These are phyloP conservation scores for Autographa gamma DNA, from an alignment of 2,888 invertebrate species.

Conservation along the genomic window DNA sequence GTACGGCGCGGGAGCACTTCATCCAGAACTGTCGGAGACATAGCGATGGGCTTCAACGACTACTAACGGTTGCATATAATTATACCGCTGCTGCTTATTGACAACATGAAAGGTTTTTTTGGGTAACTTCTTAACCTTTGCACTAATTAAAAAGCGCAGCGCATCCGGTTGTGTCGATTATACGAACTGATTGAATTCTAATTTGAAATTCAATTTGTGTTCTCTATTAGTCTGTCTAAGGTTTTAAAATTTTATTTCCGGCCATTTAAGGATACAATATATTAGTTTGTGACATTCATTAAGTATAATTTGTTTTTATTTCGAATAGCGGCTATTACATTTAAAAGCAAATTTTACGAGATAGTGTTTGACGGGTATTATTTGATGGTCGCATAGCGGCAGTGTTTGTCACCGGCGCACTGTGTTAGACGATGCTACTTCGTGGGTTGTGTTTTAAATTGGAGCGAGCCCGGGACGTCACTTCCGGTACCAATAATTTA, in stretches of 20 bases:
- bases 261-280: constrained; percentile 74
- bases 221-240: constrained; percentile 73
- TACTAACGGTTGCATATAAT: constrained; percentile 65
- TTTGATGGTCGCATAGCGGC: constrained; percentile 45
- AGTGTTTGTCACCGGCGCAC: constrained; percentile 59
- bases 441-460: constrained; percentile 82
- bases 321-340: constrained; percentile 58
- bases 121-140: constrained; percentile 78
- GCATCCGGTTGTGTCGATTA: constrained; percentile 81
- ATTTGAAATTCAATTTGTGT: constrained; percentile 83
- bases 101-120: constrained; percentile 70
- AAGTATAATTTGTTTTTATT: constrained; percentile 71
- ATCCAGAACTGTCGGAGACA: constrained; percentile 78
- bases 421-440: constrained; percentile 62
- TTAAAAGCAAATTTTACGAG: constrained; percentile 65
- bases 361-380: constrained; percentile 57
- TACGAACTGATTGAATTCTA: constrained; percentile 80
- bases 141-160: constrained; percentile 83
- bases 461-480: constrained; percentile 85
- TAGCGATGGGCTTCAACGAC: constrained; percentile 60
- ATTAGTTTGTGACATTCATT: constrained; percentile 73
- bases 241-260: constrained; percentile 80
- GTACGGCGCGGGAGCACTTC: constrained; percentile 75
- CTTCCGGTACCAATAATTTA: constrained; percentile 88
- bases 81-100: constrained; percentile 62